Evolutionary conservation across 2,797 vertebrate genomes (phyloP), one percentile per base, ranked within the genome.

Genomic region (Amazona finschi): DNA sequence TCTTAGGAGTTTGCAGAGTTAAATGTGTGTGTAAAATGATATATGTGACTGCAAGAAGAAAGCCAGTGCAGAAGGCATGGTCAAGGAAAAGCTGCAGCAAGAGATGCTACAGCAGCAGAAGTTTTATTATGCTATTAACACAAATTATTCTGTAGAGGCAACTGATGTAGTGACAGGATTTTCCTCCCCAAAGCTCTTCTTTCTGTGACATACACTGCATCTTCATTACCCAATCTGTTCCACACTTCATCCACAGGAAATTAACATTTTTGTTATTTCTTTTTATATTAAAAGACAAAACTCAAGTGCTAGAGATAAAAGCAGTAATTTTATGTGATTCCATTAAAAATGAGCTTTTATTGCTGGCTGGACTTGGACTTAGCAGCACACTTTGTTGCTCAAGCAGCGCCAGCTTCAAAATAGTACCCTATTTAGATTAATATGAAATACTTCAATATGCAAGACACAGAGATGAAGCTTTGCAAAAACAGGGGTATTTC

Each of bases 121-220:
- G 41, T 66, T 96, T 93, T n/a, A 43, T 73, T 90, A 27, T 49
- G 36, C 52, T 91, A 33, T 67, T 82, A 82, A 55, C 15, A 38
- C 52, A 89, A 95, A 92, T 58, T 67, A 77, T 55, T 69, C 57
- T 92, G 17, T 69, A 87, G 49, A 58, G 43, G 72, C 13, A 57
- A 33, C n/a, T 82, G 14, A 15, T 69, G 53, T 44, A 43, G 33
- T 43, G 76, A 39, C 39, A 77, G 69, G 44, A 47, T 84, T 92
- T 95, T 89, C 43, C 28, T 89, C 11, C 69, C 30, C 33, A 77
- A 4, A 77, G 2, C 4, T 75, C 67, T 81, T 5, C 50, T 66
- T 70, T 14, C n/a, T 64, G 31, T 73, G 67, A 71, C 1, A 7
- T 89, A 43, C 17, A 13, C 43, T 81, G 33, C 46, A 27, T 90